Percentiles rank a stretch among this genome's conserved stretches.
Conservation (phyloP, 2,113 vertebrate genomes). For the Pantherophis guttatus region DNA sequence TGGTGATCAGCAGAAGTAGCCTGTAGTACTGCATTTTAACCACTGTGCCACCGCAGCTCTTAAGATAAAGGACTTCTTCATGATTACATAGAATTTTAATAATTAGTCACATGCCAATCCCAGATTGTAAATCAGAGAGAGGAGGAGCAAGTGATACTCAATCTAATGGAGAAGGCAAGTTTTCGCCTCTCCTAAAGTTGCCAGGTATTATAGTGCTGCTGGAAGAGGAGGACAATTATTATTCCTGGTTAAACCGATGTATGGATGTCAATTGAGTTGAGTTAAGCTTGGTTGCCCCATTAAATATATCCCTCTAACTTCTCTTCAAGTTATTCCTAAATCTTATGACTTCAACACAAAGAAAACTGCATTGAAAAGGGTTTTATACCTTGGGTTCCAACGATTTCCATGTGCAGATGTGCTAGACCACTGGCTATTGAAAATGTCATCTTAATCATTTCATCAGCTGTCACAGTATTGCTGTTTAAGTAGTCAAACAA, state of each 20-base stretch:
- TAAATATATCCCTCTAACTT: not conserved
- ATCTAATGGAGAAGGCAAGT: no score
- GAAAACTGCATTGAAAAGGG: not conserved
- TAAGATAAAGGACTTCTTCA: not conserved
- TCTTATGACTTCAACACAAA: not conserved
- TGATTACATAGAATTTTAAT: not conserved
- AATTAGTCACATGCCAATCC: not conserved
- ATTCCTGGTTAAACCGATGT: not conserved
- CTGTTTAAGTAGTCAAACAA: conserved; percentile 94
- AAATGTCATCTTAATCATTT: conserved; percentile 81
- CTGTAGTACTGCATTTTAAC: no score
- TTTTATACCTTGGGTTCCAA: conserved; percentile 88
- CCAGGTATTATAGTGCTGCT: not conserved
- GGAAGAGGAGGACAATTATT: not conserved
- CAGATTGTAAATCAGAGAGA: not conserved
- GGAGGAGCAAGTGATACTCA: not conserved
- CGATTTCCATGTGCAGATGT: conserved; percentile 98
- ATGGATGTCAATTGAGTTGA: not conserved
- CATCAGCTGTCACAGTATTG: conserved; percentile 81
- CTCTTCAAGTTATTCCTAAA: not conserved
- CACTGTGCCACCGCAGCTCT: no score
- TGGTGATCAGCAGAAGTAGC: no score
- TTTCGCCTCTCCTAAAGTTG: not conserved
- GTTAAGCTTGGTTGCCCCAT: not conserved
- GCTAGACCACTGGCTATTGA: conserved; percentile 92